Percentiles rank a stretch among this genome's conserved stretches.
phyloP scores from a whole-genome alignment of 1,140 invertebrate species.

The Solenopsis invicta region DNA sequence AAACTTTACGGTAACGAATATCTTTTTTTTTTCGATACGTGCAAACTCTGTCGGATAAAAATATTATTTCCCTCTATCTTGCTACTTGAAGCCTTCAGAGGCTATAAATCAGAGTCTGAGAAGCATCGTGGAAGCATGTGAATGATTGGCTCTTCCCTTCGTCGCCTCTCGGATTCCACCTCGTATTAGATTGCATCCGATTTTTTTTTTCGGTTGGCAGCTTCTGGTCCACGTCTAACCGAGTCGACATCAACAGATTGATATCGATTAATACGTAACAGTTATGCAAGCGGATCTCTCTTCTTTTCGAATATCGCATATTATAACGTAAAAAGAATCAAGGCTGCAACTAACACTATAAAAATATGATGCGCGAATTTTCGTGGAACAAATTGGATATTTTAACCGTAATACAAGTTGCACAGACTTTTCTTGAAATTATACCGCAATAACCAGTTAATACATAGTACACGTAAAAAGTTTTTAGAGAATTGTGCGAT shows the following conservation, averaged over 20 bases:
- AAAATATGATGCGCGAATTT: background rate
- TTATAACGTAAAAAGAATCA: background rate
- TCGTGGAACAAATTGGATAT: background rate
- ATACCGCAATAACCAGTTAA: background rate
- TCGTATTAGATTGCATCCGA: conserved; percentile 63
- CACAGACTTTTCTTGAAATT: background rate
- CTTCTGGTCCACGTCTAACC: conserved; percentile 23
- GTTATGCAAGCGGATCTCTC: background rate
- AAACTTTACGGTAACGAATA: background rate
- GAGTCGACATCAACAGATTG: conserved; percentile 38
- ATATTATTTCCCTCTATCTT: conserved; percentile 26
- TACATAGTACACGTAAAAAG: background rate
- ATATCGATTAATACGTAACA: conserved; percentile 39
- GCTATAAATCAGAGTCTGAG: conserved; percentile 33
- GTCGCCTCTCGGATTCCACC: conserved; percentile 58
- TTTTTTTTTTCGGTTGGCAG: conserved; percentile 45
- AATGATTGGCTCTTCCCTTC: conserved; percentile 42
- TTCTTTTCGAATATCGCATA: background rate
- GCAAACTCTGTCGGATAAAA: conserved; percentile 17
- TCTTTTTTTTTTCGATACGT: conserved; percentile 25
- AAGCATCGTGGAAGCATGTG: conserved; percentile 42
- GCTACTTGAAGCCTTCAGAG: conserved; percentile 17
- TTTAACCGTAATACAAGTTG: background rate
- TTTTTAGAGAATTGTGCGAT: background rate
- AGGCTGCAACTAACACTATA: background rate